phyloP scores from a whole-genome alignment of 2,113 vertebrate species.

The Menidia beryllina region DNA sequence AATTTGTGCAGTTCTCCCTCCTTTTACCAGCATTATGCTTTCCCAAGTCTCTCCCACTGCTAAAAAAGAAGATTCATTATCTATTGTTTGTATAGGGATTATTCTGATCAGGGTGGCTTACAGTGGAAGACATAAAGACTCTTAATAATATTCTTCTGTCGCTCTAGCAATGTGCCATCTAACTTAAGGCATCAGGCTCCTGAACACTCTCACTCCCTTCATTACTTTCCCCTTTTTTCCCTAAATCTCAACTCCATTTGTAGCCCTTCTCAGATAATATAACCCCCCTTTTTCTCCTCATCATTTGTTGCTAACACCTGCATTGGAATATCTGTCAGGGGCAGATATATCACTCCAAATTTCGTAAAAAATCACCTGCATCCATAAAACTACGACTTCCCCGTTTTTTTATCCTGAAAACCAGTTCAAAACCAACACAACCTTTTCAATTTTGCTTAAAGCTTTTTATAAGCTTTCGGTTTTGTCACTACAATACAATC shows the following conservation, averaged over 20 bases:
- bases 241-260: slow-evolving; percentile 41
- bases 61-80: slow-evolving; percentile 82
- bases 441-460: slow-evolving; percentile 8
- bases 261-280: slow-evolving; percentile 19
- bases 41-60: slow-evolving; percentile 54
- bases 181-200: slow-evolving; percentile 65
- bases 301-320: slow-evolving; percentile 44
- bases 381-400: neutral
- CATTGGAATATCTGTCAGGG: slow-evolving; percentile 20
- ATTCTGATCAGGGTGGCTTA: slow-evolving; percentile 81
- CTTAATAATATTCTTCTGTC: slow-evolving; percentile 82
- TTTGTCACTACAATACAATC: neutral
- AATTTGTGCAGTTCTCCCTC: slow-evolving; percentile 74
- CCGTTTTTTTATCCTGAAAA: neutral
- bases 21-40: slow-evolving; percentile 60
- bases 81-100: slow-evolving; percentile 85
- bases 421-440: neutral
- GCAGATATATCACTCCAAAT: slow-evolving; percentile 11
- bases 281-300: slow-evolving; percentile 27
- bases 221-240: slow-evolving; percentile 22
- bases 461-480: neutral
- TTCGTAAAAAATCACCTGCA: slow-evolving; percentile 9
- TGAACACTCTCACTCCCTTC: slow-evolving; percentile 6
- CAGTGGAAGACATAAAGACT: slow-evolving; percentile 78
- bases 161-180: slow-evolving; percentile 68